Evolutionary conservation across 2,888 invertebrate species (phyloP), one percentile per base, ranked within the genome.

Genomic region (Eupithecia exiguata): DNA sequence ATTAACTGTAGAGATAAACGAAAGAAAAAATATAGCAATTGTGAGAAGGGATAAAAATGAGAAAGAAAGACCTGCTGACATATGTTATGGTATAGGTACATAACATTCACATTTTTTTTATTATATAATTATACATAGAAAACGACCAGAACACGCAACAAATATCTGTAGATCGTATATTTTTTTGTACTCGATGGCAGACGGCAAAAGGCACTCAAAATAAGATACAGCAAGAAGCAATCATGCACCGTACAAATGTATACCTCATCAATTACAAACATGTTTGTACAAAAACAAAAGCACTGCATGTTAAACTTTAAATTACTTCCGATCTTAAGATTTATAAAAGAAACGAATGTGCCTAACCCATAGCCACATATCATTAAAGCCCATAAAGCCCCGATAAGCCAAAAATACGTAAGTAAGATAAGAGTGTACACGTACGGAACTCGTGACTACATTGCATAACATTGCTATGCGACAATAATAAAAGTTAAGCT

Each of bases 401-500:
- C n/a, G 69, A 69, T 46, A 66, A 69, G 46, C 25, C 66, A 53
- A 65, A 73, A 61, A 69, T 70, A 71, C 38, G 81, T 76, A 71
- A 77, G 81, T 76, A 71, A 77, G 82, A 85, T 80, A 81, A 84
- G 84, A 76, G 74, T 79, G 74, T 63, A 78, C 80, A 86, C 88
- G 88, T 87, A 86, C 86, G 80, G 40, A 71, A 77, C 80, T 88
- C 88, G 88, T 88, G 88, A 87, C 84, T 79, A 74, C 76, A 77
- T 87, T 85, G 83, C 86, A 84, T 83, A 85, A 84, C 82, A 72
- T 71, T 76, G 80, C 83, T 84, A 87, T 87, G 84, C 82, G 81
- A 81, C 87, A 80, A 84, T 85, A 84, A 88, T 89, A 91, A 90
- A 91, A 90, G 87, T 90, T 84, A 82, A 18, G 6, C 69, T 49